These are phyloP conservation scores for Sylvilagus bachmani DNA, from an alignment of 2,113 vertebrate species.

Conservation along the genomic window DNA sequence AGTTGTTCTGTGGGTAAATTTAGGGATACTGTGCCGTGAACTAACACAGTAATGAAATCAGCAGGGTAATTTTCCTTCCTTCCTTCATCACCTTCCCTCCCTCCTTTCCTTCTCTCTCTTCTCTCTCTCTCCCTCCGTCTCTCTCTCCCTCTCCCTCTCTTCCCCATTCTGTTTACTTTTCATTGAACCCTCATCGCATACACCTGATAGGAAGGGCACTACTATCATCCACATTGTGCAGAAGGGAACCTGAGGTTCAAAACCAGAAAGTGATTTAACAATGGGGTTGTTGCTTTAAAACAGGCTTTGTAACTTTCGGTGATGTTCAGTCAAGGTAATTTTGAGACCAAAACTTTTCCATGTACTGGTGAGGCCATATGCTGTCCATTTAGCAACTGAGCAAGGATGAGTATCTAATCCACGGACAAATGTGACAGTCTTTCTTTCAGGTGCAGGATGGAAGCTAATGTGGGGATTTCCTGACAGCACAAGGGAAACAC, in stretches of 20 bases:
- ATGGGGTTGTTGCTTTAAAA: neutral
- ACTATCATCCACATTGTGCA: neutral
- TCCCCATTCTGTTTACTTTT: neutral
- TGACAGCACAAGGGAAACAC: neutral
- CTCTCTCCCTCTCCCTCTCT: neutral
- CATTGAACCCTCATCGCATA: neutral
- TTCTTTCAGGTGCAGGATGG: neutral
- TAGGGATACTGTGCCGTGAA: neutral
- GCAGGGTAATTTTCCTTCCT: neutral
- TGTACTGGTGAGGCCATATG: neutral
- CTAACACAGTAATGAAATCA: constrained; percentile 31
- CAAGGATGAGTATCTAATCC: neutral
- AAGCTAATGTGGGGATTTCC: neutral
- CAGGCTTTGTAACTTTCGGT: neutral
- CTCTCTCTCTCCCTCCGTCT: neutral
- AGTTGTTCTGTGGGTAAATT: neutral
- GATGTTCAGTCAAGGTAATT: neutral
- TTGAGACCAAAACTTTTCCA: neutral
- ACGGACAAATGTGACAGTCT: neutral
- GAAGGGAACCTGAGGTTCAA: neutral
- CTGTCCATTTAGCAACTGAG: neutral
- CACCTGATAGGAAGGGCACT: neutral
- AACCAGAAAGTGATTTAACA: neutral
- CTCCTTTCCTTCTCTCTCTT: too few species aligned
- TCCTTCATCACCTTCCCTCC: neutral